Evolutionary conservation across 2,888 invertebrate species (phyloP).

Genomic region (Cosmia pyralina): DNA sequence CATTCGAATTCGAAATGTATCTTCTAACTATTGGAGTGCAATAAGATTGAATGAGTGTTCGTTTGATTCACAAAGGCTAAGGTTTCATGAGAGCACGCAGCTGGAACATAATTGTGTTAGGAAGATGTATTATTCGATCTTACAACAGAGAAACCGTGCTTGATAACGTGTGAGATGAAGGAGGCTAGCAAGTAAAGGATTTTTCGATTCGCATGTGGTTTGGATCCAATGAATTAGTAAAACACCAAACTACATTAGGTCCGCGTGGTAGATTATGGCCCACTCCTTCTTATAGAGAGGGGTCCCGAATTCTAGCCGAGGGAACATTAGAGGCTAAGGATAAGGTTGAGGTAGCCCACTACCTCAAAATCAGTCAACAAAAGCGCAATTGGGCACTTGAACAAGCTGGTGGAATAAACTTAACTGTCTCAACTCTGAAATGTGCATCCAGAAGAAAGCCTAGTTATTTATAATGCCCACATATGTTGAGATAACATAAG

Average conservation of each 20-base stretch:
- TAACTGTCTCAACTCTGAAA: background rate
- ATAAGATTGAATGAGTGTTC: too few species aligned
- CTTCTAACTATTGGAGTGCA: background rate
- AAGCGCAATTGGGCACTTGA: background rate
- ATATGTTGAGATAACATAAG: background rate
- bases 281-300: background rate
- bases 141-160: background rate
- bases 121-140: background rate
- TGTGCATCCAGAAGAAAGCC: background rate
- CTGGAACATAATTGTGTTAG: too few species aligned
- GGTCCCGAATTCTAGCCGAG: background rate
- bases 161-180: background rate
- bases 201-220: background rate
- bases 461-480: background rate
- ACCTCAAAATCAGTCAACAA: background rate
- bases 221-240: background rate
- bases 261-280: background rate
- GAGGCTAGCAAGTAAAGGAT: background rate
- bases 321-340: background rate
- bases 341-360: background rate
- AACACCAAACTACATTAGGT: background rate
- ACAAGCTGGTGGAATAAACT: background rate
- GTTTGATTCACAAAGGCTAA: background rate
- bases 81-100: background rate
- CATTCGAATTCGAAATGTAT: background rate